Base-by-base conservation (phyloP, 2,888 invertebrate genomes). In the Melikaiella ostensackeni region DNA sequence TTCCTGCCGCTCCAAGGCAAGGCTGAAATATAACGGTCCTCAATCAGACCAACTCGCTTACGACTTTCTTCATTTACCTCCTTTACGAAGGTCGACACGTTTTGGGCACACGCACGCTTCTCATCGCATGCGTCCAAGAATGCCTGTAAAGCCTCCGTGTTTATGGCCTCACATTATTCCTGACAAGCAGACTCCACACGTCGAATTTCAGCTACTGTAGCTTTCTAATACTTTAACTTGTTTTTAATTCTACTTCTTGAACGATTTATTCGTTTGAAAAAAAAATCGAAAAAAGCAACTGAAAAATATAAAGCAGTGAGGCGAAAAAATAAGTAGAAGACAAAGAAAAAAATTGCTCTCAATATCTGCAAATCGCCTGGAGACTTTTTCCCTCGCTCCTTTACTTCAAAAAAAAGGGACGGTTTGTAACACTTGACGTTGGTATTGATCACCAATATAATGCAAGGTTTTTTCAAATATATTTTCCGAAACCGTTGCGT, bases 21-120 rank as follows among this genome's bases (percentile, higher is more conserved):
- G 70, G 46, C 33, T 70, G 70, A 55, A n/a, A 50, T 55, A 70
- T 70, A 70, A 70, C 70, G 70, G 70, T 70, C 70, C 33, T 70
- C 50, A 70, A 70, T 70, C 70, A 70, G 50, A n/a, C 11, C 46
- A 70, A 50, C 50, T 70, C 70, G 46, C 21, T 70, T 70, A 70
- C 50, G 70, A n/a, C 50, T 70, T 70, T 70, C 30, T 21, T 70
- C 50, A 55, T 46, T 33, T 55, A 46, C 70, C 33, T 21, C 33
- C 4, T 55, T 70, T 55, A 50, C 30, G 70, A 55, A 50, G 46
- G n/a, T 6, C 50, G 33, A 55, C 70, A 55, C 70, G 50, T 70
- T 70, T 70, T n/a, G 50, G 70, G 50, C 70, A 30, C 70, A 70
- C 70, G 70, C 50, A n/a, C 46, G 21, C 21, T 19, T 9, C 38